Evolutionary conservation across 92 coral and sea anemone species (phyloP), one percentile per base, ranked within the genome.

Genomic region (Palythoa heliodiscus): DNA sequence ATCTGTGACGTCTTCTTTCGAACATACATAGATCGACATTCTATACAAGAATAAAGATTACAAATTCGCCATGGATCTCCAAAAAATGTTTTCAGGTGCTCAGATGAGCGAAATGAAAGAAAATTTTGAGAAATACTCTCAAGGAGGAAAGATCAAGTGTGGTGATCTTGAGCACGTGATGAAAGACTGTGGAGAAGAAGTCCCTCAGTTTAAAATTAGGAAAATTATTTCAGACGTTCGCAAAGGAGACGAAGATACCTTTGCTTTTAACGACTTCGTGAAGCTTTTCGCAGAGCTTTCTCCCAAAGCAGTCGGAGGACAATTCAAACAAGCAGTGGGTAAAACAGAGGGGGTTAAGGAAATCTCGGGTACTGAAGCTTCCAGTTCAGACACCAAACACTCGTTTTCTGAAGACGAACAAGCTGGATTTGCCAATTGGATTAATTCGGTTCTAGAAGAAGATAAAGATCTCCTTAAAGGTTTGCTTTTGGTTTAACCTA

Each of bases 331-430:
- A 66, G 95, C 94, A 0, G 78, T 96, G 35, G 99, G 95, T 25
- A 90, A 87, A 78, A 87, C 92, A 55, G 92, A 87, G 43, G 95
- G 94, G 11, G 93, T 96, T 16, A 88, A 87, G 79, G 90, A 90
- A 24, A 84, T 93, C 17, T 93, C 85, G 2, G 96, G 93, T 0
- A 87, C 96, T 37, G 85, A 91, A 61, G 93, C 93, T 25, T 94
- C 98, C 16, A 95, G 96, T 24, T 92, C 93, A 71, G 99, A 95
- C 39, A 96, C 99, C 6, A 96, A 91, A 67, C 99, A 96, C 82
- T 96, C 99, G 3, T 83, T 95, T 61, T 90, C 95, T n/a, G 95
- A 89, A 67, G 99, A 93, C 88, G 99, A 96, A 83, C 90, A 89
- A 81, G 87, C 90, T 10, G 95, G 94, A 37, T 96, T 96, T 88